Conservation (phyloP, 2,888 invertebrate genomes). For the Gortyna flavago region DNA sequence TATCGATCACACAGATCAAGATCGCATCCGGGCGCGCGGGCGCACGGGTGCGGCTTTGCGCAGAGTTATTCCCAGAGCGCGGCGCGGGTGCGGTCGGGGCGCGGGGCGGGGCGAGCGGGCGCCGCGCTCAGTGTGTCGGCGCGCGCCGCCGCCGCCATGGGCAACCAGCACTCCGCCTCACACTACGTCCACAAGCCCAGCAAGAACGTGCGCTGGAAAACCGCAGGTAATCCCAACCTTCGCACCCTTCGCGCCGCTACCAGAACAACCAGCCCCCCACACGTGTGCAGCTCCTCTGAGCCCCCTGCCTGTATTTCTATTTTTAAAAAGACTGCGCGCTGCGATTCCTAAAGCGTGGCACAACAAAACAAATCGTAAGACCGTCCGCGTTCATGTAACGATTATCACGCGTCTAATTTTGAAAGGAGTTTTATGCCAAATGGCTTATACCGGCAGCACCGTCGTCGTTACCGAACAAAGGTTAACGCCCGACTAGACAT, state of each 20-base stretch:
- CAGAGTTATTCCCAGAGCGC: constrained; percentile 86
- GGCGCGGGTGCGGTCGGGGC: constrained; percentile 72
- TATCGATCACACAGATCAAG: constrained; percentile 84
- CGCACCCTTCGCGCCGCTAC: constrained; percentile 52
- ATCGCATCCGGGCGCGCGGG: constrained; percentile 81
- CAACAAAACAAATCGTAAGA: constrained; percentile 89
- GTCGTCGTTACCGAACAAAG: constrained; percentile 66
- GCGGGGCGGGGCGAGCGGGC: constrained; percentile 75
- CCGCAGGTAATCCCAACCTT: constrained; percentile 92
- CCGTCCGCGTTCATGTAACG: constrained; percentile 86
- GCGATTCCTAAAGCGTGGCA: constrained; percentile 86
- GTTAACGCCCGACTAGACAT: constrained; percentile 68
- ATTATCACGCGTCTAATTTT: constrained; percentile 87
- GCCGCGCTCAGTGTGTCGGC: constrained; percentile 85
- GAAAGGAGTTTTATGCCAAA: constrained; percentile 85
- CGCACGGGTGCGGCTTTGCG: constrained; percentile 75
- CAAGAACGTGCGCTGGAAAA: constrained; percentile 96
- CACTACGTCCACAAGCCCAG: constrained; percentile 90
- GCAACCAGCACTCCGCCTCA: constrained; percentile 88
- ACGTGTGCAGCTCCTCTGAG: constrained; percentile 63
- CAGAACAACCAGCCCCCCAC: constrained; percentile 43
- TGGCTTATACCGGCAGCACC: constrained; percentile 70
- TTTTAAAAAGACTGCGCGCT: constrained; percentile 87
- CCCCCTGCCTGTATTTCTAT: constrained; percentile 81
- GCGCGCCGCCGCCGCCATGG: constrained; percentile 89